Conservation (phyloP, 2,888 invertebrate species). For the Eupithecia tripunctaria region DNA sequence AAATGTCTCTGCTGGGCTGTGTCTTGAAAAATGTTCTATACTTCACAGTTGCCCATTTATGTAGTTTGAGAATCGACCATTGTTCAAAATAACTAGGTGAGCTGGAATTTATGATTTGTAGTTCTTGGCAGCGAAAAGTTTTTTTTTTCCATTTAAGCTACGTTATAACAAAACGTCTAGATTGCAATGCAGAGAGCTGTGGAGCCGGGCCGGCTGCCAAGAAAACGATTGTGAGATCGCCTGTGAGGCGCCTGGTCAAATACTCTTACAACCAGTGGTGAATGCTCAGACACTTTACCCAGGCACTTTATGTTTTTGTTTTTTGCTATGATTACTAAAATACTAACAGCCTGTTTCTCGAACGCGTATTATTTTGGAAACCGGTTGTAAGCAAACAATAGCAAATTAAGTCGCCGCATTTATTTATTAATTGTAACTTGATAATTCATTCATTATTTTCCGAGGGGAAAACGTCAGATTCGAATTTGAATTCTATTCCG, state of each 20-base stretch:
- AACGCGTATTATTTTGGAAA: too few species aligned
- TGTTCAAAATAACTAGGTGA: neutral
- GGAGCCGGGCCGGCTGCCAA: slow-evolving; percentile 2
- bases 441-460: too few species aligned
- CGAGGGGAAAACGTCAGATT: too few species aligned
- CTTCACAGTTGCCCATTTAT: too few species aligned
- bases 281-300: neutral
- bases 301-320: neutral
- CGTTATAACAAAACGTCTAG: neutral
- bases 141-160: neutral
- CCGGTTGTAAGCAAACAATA: too few species aligned
- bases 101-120: neutral
- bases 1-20: too few species aligned
- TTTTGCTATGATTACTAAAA: neutral
- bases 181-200: slow-evolving; percentile 1
- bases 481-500: too few species aligned
- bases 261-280: neutral
- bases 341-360: too few species aligned
- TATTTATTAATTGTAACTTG: too few species aligned
- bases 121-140: neutral
- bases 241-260: neutral
- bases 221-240: neutral
- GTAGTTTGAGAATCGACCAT: neutral
- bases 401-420: too few species aligned
- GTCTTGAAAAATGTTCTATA: too few species aligned